Evolutionary conservation across 2,113 vertebrate species (phyloP).

Genomic region (Phoenicopterus ruber): DNA sequence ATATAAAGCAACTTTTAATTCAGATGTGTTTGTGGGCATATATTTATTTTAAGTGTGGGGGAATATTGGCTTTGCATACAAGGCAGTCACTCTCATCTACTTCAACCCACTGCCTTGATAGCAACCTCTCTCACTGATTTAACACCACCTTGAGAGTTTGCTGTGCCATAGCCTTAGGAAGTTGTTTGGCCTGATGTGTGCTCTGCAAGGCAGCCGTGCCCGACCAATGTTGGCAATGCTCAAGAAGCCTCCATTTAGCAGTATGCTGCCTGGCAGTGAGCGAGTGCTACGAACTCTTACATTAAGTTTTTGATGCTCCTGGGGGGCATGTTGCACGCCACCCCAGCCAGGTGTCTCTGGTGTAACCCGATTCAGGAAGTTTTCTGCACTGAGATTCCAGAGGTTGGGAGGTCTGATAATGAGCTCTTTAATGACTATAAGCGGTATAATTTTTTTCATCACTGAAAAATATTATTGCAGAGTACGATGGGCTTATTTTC

Average conservation of each 20-base stretch:
- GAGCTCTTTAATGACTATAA: background rate
- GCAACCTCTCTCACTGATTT: rapidly evolving
- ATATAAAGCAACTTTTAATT: background rate
- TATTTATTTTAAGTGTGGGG: background rate
- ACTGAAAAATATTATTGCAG: background rate
- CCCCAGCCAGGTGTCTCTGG: background rate
- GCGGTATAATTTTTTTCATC: background rate
- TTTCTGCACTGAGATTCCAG: background rate
- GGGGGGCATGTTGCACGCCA: rapidly evolving
- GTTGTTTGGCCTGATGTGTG: background rate
- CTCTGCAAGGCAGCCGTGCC: background rate
- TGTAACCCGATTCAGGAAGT: background rate
- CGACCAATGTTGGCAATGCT: background rate
- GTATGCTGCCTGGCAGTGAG: background rate
- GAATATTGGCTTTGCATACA: background rate
- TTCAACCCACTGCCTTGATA: background rate
- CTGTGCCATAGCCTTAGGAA: background rate
- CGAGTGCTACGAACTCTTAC: background rate
- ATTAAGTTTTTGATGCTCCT: background rate
- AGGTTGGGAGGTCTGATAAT: background rate
- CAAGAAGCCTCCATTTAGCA: background rate
- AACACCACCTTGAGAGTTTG: background rate
- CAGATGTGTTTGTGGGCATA: background rate
- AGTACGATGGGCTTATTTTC: background rate
- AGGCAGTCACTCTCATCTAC: background rate